phyloP scores from a whole-genome alignment of 2,888 invertebrate genomes.

The Clusia tigrina region DNA sequence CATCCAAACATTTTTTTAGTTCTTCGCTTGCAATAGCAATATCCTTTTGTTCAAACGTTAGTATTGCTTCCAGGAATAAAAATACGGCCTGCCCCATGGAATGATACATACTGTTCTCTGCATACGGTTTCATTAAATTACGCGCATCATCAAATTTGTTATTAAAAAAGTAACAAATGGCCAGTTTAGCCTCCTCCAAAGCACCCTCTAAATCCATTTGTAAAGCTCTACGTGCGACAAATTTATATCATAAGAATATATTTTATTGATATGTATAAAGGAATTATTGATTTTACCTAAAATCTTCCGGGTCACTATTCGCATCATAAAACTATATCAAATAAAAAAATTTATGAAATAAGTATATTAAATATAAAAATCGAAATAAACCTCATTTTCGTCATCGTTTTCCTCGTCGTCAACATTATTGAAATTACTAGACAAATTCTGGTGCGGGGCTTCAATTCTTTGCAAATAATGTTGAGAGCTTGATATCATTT shows the following conservation, averaged over 20 bases:
- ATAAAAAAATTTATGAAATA: neutral
- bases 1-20: constrained; percentile 78
- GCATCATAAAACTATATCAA: neutral
- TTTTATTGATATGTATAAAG: too few relatives aligned
- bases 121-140: constrained; percentile 81
- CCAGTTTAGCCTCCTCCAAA: constrained; percentile 78
- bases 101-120: constrained; percentile 88
- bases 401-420: too few relatives aligned
- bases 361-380: neutral
- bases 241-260: neutral
- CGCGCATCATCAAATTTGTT: constrained; percentile 87
- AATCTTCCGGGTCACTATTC: neutral
- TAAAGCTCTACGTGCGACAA: constrained; percentile 10
- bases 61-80: constrained; percentile 88
- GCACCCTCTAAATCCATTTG: constrained; percentile 64
- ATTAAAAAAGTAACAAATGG: constrained; percentile 90
- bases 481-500: too few relatives aligned
- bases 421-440: too few relatives aligned
- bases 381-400: neutral
- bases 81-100: constrained; percentile 89
- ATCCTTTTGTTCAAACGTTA: constrained; percentile 87
- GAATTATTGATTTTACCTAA: constrained; percentile 4
- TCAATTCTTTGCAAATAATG: too few relatives aligned
- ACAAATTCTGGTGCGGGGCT: too few relatives aligned
- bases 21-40: constrained; percentile 78